A percentile compares a stretch with the other conserved stretches of the same genome.
phyloP scores from a whole-genome alignment of 2,888 invertebrate species.

The Acanthosepion lycidas region DNA sequence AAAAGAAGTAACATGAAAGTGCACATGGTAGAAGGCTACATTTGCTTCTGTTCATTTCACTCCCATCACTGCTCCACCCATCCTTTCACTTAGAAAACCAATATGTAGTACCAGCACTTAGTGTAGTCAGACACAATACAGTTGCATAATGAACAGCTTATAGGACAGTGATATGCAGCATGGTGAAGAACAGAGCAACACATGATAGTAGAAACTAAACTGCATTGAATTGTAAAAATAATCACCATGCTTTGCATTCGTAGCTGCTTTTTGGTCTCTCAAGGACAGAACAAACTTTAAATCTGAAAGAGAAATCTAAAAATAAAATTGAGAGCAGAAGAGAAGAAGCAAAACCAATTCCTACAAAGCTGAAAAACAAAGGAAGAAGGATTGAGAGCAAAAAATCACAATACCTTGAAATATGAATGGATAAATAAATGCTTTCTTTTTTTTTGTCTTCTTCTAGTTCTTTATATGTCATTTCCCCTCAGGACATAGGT shows the following conservation, averaged over 20 bases:
- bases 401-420: no score
- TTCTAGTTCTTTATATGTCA: no score
- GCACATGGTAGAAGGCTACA: slow-evolving; percentile 1
- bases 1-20: background rate
- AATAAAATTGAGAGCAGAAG: background rate
- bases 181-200: background rate
- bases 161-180: background rate
- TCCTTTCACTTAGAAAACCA: background rate
- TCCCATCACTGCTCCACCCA: background rate
- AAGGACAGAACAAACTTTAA: background rate
- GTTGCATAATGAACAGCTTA: background rate
- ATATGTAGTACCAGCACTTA: background rate
- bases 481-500: no score
- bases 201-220: background rate
- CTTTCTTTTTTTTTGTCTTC: no score
- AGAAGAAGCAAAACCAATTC: background rate
- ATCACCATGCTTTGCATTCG: background rate
- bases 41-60: background rate
- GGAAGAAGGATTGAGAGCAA: no score
- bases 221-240: background rate
- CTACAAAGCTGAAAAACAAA: no score
- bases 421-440: no score
- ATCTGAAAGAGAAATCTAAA: background rate
- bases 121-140: background rate
- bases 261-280: background rate